Conservation (phyloP, 2,888 invertebrate species). For the Anticlea derivata region DNA sequence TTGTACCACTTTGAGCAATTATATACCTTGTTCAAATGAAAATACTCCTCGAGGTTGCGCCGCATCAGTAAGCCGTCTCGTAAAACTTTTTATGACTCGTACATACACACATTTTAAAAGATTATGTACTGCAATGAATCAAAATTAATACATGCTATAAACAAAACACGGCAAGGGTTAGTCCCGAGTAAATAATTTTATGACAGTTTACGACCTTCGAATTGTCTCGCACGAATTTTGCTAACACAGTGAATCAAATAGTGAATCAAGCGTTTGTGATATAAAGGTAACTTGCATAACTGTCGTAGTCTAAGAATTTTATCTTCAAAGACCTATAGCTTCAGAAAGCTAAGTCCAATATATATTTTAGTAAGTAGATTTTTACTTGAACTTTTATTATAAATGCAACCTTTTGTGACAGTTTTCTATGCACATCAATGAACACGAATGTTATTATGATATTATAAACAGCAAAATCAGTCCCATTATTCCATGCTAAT, state of each 20-base stretch:
- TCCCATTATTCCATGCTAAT: too few species aligned
- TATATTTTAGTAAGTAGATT: too few species aligned
- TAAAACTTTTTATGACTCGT: slow-evolving; percentile 77
- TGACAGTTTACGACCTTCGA: slow-evolving; percentile 68
- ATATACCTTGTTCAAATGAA: slow-evolving; percentile 68
- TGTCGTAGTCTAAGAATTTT: slow-evolving; percentile 7
- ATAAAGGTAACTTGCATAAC: neutral
- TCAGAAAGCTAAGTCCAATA: too few species aligned
- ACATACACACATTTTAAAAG: slow-evolving; percentile 74
- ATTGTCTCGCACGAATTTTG: slow-evolving; percentile 70
- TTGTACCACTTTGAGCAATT: slow-evolving; percentile 47
- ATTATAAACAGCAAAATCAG: too few species aligned
- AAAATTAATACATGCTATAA: slow-evolving; percentile 70
- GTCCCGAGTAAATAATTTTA: slow-evolving; percentile 69
- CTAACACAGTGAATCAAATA: slow-evolving; percentile 59
- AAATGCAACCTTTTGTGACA: too few species aligned
- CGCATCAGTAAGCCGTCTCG: slow-evolving; percentile 72
- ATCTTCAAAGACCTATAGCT: too few species aligned
- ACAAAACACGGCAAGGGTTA: slow-evolving; percentile 67
- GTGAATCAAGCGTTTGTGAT: slow-evolving; percentile 52
- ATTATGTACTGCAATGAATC: slow-evolving; percentile 75
- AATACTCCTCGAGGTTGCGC: slow-evolving; percentile 68
- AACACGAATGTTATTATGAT: too few species aligned
- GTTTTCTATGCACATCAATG: too few species aligned
- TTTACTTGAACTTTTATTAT: too few species aligned